These are phyloP conservation scores for Mesorhabditis belari DNA, from an alignment of 2,888 invertebrate genomes.

Conservation along the genomic window DNA sequence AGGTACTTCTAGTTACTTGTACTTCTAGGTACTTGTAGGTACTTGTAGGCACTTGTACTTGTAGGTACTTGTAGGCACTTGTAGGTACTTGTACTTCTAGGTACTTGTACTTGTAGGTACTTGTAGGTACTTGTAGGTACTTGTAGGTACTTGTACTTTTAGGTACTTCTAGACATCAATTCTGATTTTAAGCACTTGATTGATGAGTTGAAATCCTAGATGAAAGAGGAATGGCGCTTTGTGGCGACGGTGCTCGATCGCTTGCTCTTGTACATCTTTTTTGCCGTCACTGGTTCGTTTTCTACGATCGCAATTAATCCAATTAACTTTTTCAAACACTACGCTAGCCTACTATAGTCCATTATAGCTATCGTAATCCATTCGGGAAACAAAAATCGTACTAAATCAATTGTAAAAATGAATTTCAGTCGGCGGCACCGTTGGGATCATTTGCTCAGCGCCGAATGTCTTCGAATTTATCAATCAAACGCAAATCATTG, in stretches of 20 bases:
- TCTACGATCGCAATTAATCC: neutral
- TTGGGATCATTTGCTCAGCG: constrained; percentile 55
- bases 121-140: too few species aligned
- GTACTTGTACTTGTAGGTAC: too few species aligned
- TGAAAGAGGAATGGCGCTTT: constrained; percentile 58
- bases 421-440: constrained; percentile 24
- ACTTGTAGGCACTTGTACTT: too few species aligned
- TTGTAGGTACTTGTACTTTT: neutral
- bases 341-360: too few species aligned
- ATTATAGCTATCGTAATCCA: too few species aligned
- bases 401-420: too few species aligned
- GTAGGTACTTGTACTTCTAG: too few species aligned
- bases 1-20: too few species aligned
- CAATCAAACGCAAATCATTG: constrained; percentile 39
- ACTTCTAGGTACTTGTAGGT: too few species aligned
- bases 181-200: neutral
- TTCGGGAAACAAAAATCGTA: too few species aligned
- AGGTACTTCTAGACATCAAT: neutral
- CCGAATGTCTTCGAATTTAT: constrained; percentile 57
- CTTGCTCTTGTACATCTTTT: constrained; percentile 57
- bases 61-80: too few species aligned
- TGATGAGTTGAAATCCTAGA: constrained; percentile 40
- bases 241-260: constrained; percentile 58
- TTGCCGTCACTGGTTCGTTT: constrained; percentile 53
- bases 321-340: neutral